phyloP scores from a whole-genome alignment of 2,888 invertebrate genomes.

The Congeria kusceri region DNA sequence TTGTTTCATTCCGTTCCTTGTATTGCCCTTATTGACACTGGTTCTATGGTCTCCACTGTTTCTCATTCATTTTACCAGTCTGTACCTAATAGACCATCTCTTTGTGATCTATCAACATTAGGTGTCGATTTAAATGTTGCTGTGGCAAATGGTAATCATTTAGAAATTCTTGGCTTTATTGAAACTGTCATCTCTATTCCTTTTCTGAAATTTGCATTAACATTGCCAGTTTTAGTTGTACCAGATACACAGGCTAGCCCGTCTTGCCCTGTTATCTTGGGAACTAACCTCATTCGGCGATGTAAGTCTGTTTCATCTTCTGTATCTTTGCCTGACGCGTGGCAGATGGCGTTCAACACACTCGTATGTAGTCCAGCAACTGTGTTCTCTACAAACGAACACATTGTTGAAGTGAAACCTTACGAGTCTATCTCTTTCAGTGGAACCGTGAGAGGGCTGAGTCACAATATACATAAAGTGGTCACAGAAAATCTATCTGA shows the following conservation, averaged over 20 bases:
- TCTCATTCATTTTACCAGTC: conserved; percentile 8
- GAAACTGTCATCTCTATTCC: neutral
- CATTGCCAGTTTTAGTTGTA: conserved; percentile 11
- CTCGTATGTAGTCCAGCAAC: neutral
- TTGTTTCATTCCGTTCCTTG: neutral
- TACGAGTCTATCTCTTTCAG: neutral
- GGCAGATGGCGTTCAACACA: conserved; percentile 6
- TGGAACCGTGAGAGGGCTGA: no score
- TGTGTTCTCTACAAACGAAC: conserved; percentile 10
- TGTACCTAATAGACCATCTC: neutral
- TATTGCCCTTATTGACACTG: neutral
- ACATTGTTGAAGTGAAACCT: neutral
- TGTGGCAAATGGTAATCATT: neutral
- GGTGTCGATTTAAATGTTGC: neutral
- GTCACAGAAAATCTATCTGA: no score
- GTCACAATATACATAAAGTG: no score
- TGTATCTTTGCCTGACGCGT: conserved; percentile 4
- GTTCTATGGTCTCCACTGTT: conserved; percentile 7
- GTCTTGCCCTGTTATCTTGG: conserved; percentile 9
- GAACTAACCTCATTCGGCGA: conserved; percentile 6
- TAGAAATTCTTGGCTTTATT: neutral
- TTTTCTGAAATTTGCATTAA: neutral
- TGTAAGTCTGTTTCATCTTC: neutral
- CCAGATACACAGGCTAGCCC: conserved; percentile 10
- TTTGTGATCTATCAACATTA: neutral